Evolutionary conservation across 2,797 vertebrate species (phyloP), one percentile per base, ranked within the genome.

Genomic region (Ambastaia sidthimunki): DNA sequence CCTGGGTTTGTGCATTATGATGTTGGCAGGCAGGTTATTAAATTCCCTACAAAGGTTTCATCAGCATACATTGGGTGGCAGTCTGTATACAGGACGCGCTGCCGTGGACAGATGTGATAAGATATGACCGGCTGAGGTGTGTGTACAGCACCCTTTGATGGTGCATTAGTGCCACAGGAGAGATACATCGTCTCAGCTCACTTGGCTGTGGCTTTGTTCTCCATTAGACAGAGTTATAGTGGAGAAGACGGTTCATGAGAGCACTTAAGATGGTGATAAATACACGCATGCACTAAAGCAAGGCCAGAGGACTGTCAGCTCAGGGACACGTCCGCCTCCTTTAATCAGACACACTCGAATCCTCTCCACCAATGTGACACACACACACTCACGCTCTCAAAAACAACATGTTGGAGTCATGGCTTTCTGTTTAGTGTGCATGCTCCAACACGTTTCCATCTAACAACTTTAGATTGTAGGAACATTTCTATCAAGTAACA

Each of bases 211-310:
- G 83, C 87, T 91, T 88, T 88, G 88, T 89, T 92, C 90, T 90
- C 91, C 89, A 91, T 92, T 93, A 90, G 90, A 79, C 82, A 88
- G 90, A 91, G 89, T 91, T 91, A 93, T 90, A 80, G 85, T 85
- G 80, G 81, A 85, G 69, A 71, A 85, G 89, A 87, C 85, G 67
- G 84, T 87, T 86, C 83, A 82, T 75, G 88, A 87, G 88, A 90
- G 90, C 88, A 88, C 89, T 92, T 91, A 91, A 89, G 84, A 77
- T 85, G 84, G 89, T 87, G 89, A 93, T 92, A 93, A 92, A 94
- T 90, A 88, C 87, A 87, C 86, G 84, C 76, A 83, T 87, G 80
- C 82, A 85, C 83, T 90, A 88, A 89, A 92, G 89, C 87, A 91
- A 92, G 91, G 87, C 89, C 87, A 85, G 55, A 62, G 34, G 13